Evolutionary conservation across 2,113 vertebrate species (phyloP).

Genomic region (Poeciliopsis occidentalis): DNA sequence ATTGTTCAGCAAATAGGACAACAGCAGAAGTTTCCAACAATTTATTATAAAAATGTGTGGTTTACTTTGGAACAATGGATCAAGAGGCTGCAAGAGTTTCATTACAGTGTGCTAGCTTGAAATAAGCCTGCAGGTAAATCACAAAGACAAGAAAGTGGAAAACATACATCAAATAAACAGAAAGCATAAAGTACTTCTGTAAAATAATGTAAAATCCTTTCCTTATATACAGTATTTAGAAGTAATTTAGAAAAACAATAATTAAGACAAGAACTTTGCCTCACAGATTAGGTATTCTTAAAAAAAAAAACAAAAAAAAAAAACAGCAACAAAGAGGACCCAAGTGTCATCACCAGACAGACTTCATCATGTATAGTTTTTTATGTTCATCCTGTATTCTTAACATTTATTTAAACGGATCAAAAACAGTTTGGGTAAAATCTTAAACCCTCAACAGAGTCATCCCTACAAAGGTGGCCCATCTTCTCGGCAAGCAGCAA

Average conservation of each 20-base stretch:
- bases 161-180: not conserved
- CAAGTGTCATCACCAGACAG: not conserved
- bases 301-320: not conserved
- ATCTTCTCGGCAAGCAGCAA: slow-evolving; percentile 96
- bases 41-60: slow-evolving; percentile 33
- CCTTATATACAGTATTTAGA: slow-evolving; percentile 14
- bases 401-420: slow-evolving; percentile 58
- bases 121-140: not conserved
- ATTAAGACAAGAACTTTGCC: not conserved
- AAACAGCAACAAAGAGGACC: not conserved
- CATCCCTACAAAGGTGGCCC: slow-evolving; percentile 96
- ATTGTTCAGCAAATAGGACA: not conserved
- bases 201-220: not conserved
- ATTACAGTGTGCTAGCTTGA: not conserved
- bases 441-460: slow-evolving; percentile 96
- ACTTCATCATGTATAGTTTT: not conserved
- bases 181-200: not conserved
- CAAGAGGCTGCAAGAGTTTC: not conserved
- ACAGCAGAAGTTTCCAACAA: not conserved
- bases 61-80: slow-evolving; percentile 1
- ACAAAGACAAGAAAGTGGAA: not conserved
- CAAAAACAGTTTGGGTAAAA: slow-evolving; percentile 97
- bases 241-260: not conserved
- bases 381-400: not conserved
- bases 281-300: not conserved